Base-by-base conservation (phyloP, 2,888 invertebrate species). In the Empis stercorea region DNA sequence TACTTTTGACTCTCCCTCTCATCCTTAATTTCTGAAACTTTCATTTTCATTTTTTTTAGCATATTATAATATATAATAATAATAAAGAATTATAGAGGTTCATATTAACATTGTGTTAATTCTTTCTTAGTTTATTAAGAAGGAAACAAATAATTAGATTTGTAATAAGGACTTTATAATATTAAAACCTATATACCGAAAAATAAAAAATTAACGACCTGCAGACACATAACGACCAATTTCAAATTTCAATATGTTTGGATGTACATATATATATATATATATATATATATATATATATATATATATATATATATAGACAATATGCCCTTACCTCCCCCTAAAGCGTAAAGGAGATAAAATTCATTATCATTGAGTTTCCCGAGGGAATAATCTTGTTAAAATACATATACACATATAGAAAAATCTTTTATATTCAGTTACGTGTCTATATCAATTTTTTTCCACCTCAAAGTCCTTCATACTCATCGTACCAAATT, bases 41-140 rank as follows among this genome's bases (percentile, higher is more conserved):
- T 20, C 20, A 20, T 20, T 20, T 20, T 20, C 5, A n/a, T n/a
- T 20, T 20, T 20, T 20, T 20, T 3, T 20, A 4, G 20, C n/a
- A n/a, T n/a, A n/a, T n/a, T n/a, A n/a, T n/a, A n/a, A n/a, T n/a
- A n/a, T n/a, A 20, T 7, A 27, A 7, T 27, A 4, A 27, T 9
- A 27, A 27, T 27, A 27, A 27, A 27, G 23, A 27, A 27, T 27
- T 27, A 4, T 4, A 27, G 9, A 27, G 32, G 36, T 30, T 30
- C 43, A 43, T 38, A 30, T 47, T 43, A 44, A 47, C 39, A 43
- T 47, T 30, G 40, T 47, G 36, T 42, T 46, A 43, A 39, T 44
- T 47, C 38, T 32, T 30, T 15, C 14, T 15, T 9, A 36, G 36
- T 36, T 36, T 36, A 36, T 36, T 14, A 10, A 15, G 10, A 36